phyloP scores from a whole-genome alignment of 2,113 vertebrate species.

The Condylura cristata region DNA sequence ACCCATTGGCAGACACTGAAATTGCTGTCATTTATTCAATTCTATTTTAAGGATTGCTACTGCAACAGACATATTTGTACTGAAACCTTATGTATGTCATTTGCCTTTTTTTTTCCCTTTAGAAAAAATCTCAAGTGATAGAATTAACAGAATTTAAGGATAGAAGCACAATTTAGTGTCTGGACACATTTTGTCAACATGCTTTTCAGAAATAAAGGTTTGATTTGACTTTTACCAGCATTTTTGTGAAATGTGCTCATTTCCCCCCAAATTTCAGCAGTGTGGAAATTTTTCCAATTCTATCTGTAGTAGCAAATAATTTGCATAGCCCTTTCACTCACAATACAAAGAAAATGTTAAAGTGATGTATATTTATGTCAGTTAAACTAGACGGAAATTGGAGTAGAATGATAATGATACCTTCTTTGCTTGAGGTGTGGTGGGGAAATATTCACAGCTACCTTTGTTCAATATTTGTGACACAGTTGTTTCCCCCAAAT shows the following conservation, averaged over 20 bases:
- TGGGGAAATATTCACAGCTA: not conserved
- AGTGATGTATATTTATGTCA: not conserved
- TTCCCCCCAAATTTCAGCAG: not conserved
- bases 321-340: not conserved
- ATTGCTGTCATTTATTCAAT: not conserved
- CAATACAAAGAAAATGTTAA: not conserved
- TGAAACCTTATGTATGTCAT: not conserved
- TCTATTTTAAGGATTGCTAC: not conserved
- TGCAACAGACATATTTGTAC: not conserved
- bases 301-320: not conserved
- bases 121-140: not conserved
- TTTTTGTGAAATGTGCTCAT: not conserved
- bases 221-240: not conserved
- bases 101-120: not conserved
- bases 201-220: not conserved
- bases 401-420: not conserved
- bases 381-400: not conserved
- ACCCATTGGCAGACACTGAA: not conserved
- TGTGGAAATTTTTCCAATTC: not conserved
- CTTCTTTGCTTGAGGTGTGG: too few relatives aligned
- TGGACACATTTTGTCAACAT: not conserved
- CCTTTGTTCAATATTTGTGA: fast-evolving
- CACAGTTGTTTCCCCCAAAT: fast-evolving
- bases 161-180: not conserved
- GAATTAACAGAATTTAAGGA: not conserved